phyloP scores from a whole-genome alignment of 92 coral and sea anemone genomes.

The Bergia puertoricense region DNA sequence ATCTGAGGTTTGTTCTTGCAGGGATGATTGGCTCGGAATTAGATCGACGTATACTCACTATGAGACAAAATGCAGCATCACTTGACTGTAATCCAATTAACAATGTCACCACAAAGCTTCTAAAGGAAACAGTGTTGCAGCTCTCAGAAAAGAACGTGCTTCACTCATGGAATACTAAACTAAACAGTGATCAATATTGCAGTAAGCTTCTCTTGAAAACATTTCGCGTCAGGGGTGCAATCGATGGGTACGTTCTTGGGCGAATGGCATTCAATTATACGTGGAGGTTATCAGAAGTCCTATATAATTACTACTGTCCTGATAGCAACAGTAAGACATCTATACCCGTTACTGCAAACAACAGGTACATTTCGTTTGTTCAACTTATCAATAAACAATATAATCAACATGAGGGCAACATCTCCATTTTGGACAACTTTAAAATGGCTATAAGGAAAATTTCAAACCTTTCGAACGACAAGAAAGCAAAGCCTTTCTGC shows the following conservation, averaged over 20 bases:
- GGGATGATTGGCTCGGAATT: slow-evolving; percentile 47
- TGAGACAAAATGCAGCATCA: not conserved
- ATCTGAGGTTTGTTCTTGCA: slow-evolving; percentile 54
- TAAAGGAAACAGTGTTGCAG: slow-evolving; percentile 25
- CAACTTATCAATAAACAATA: slow-evolving; percentile 13
- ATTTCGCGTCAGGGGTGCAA: slow-evolving; percentile 44
- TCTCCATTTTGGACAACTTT: not conserved
- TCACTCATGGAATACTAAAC: slow-evolving; percentile 39
- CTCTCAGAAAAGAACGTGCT: slow-evolving; percentile 30
- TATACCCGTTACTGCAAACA: slow-evolving; percentile 4
- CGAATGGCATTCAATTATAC: slow-evolving; percentile 1
- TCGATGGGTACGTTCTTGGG: slow-evolving; percentile 60
- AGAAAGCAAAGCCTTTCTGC: slow-evolving; percentile 31
- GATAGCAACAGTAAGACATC: not conserved
- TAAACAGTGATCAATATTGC: slow-evolving; percentile 18
- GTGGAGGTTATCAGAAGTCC: slow-evolving; percentile 46
- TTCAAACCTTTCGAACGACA: not conserved
- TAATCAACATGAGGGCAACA: not conserved
- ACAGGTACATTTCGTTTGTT: slow-evolving; percentile 31
- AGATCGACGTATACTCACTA: not conserved
- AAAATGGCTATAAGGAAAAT: not conserved
- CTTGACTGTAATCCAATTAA: not conserved
- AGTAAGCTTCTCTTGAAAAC: slow-evolving; percentile 18
- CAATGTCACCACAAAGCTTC: slow-evolving; percentile 4
- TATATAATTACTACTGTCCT: slow-evolving; percentile 57